These are phyloP conservation scores for Cyprinodon variegatus DNA, from an alignment of 2,113 vertebrate species.

Conservation along the genomic window DNA sequence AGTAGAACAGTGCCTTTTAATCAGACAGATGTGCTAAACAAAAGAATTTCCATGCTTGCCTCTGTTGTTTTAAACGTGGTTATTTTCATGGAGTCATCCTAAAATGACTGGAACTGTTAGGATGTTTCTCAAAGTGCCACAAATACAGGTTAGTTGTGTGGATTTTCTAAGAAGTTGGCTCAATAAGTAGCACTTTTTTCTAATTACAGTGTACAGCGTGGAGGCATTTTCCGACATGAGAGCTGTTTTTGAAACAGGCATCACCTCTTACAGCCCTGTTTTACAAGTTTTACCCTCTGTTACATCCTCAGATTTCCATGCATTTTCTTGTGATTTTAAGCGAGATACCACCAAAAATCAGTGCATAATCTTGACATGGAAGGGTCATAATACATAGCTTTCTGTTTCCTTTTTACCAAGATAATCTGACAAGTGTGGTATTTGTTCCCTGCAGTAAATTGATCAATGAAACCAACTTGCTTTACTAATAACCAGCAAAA, in stretches of 20 bases:
- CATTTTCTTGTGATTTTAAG: background rate
- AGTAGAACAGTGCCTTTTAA: slow-evolving; percentile 18
- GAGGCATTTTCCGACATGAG: slow-evolving; percentile 49
- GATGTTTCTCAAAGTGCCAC: slow-evolving; percentile 18
- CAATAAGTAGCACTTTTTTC: slow-evolving; percentile 40
- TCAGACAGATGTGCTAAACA: slow-evolving; percentile 8
- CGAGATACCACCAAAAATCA: background rate
- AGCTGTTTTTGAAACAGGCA: slow-evolving; percentile 39
- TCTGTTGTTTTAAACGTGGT: slow-evolving; percentile 11
- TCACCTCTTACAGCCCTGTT: background rate
- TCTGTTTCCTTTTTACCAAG: background rate
- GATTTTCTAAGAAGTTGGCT: slow-evolving; percentile 58
- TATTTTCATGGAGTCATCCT: slow-evolving; percentile 30
- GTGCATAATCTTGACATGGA: background rate
- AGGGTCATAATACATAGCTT: too few species aligned
- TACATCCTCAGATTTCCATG: background rate
- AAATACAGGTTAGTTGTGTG: slow-evolving; percentile 39
- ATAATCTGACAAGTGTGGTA: background rate
- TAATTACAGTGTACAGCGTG: slow-evolving; percentile 53
- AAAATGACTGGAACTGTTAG: slow-evolving; percentile 4
- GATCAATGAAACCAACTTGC: background rate
- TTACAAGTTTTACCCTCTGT: background rate
- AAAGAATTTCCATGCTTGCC: slow-evolving; percentile 23
- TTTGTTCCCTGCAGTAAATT: background rate
- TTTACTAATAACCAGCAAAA: background rate